Evolutionary conservation across 2,797 vertebrate species (phyloP), one percentile per base, ranked within the genome.

Genomic region (Sebastes oblongus): DNA sequence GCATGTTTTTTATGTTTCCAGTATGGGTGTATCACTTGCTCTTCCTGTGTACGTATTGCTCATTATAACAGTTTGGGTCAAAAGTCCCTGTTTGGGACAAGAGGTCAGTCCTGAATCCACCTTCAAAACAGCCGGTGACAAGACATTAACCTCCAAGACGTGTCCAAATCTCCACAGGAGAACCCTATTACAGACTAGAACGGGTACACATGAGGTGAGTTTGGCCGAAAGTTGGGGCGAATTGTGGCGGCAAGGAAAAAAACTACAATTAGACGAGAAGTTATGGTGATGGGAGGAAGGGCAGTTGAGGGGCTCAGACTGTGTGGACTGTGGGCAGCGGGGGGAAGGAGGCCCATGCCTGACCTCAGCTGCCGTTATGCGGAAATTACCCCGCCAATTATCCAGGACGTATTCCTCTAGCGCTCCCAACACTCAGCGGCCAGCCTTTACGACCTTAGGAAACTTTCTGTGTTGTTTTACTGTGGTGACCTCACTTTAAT

Each of bases 341-440:
- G 83, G 89, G 88, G 86, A 88, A 82, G 76, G 89, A 92, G 87
- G 89, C 89, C 91, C 89, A 89, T 62, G 89, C 64, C 88, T 94
- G 94, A 95, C 94, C 94, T 95, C 92, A 94, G 86, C 88, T 93
- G 89, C 90, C 77, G 75, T 87, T 84, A 54, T 54, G 88, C 76
- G 89, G 90, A 95, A 94, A 94, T 93, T 84, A 94, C 90, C 85
- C 90, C 32, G 36, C 78, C 93, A 94, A 94, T 95, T 94, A 95
- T 89, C 90, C 90, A 83, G 90, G 87, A 92, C 90, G 75, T 90
- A 91, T 93, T 93, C 81, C 93, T 88, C 88, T 71, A 70, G 81
- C 79, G 82, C 89, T 92, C 90, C 81, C 83, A 92, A 89, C 86
- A 78, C 83, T 92, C 88, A 68, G 88, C 32, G 70, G 88, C 86